Conservation (phyloP, 2,888 invertebrate species). For the Bimastos eiseni region DNA sequence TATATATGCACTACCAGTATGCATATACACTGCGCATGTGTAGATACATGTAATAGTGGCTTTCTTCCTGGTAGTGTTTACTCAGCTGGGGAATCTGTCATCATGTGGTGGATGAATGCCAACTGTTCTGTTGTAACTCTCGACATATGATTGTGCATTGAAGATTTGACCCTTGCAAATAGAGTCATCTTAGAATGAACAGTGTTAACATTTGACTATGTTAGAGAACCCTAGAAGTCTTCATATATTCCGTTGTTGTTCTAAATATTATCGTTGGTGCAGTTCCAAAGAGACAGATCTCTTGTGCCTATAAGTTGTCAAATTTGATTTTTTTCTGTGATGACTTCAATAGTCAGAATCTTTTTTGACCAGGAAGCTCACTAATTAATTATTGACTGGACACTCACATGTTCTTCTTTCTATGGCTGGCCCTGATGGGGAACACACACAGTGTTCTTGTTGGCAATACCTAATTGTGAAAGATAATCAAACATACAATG, state of each 20-base stretch:
- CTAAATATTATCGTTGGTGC: not conserved
- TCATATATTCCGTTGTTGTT: not conserved
- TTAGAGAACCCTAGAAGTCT: not conserved
- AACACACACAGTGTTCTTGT: not conserved
- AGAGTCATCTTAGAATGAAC: not conserved
- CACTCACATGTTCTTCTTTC: not conserved
- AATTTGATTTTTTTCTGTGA: not conserved
- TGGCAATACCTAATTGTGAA: not conserved
- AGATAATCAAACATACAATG: not conserved
- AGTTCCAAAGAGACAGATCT: not conserved
- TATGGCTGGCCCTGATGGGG: not conserved
- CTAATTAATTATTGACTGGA: not conserved
- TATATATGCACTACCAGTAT: not conserved
- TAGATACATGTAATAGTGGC: not conserved
- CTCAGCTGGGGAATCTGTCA: not conserved
- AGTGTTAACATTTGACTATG: not conserved
- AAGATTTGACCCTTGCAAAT: not conserved
- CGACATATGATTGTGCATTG: not conserved
- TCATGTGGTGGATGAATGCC: not conserved
- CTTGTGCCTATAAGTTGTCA: not conserved
- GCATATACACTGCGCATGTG: not conserved
- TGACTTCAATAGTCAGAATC: not conserved
- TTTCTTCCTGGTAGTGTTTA: slow-evolving; percentile 3
- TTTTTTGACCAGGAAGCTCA: not conserved
- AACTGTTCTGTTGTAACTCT: not conserved